Evolutionary conservation across 2,797 vertebrate species (phyloP), one percentile per base, ranked within the genome.

Genomic region (Aplochiton taeniatus): DNA sequence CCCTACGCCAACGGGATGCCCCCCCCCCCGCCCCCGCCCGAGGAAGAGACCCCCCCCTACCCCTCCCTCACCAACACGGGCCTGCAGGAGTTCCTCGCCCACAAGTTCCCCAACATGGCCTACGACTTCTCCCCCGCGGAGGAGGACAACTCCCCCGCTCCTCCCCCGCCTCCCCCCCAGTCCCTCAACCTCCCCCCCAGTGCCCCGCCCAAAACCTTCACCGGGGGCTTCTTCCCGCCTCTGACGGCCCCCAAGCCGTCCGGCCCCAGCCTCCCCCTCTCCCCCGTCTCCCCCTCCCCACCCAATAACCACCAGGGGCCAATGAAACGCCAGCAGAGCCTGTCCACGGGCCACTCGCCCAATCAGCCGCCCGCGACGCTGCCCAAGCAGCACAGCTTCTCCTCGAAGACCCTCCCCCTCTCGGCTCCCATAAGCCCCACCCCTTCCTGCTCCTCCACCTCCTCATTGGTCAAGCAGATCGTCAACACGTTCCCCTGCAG

Each of bases 371-470:
- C 95, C 0, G 91, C 94, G 3, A 95, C 93, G 0, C 85, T 98
- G 42, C 95, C 96, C 18, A 98, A 98, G 83, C 97, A 98, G 71
- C 95, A 95, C 88, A 94, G 93, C 78, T 92, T 96, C 63, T 90
- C 93, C 5, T 86, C 85, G n/a, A 96, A 95, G 68, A 90, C 89
- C 6, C 90, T 91, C 0, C 81, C 93, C 1, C 52, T 91, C 52
- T 92, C 91, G n/a, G 87, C 88, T 1, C 85, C 88, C 4, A 20
- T 94, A 75, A 47, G 92, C 80, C 61, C 92, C 75, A 8, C 90
- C 13, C 85, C 92, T 75, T 93, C 91, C 0, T 82, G 88, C 44
- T 87, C 87, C 14, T 84, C 93, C 85, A 44, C 92, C 57, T 92
- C 95, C 74, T 96, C 89, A 5, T 79, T 95, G 64, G 96, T 98